A percentile compares a stretch with the other conserved stretches of the same genome.
These are phyloP conservation scores for Catharus ustulatus DNA, from an alignment of 2,797 vertebrate species.

Conservation along the genomic window DNA sequence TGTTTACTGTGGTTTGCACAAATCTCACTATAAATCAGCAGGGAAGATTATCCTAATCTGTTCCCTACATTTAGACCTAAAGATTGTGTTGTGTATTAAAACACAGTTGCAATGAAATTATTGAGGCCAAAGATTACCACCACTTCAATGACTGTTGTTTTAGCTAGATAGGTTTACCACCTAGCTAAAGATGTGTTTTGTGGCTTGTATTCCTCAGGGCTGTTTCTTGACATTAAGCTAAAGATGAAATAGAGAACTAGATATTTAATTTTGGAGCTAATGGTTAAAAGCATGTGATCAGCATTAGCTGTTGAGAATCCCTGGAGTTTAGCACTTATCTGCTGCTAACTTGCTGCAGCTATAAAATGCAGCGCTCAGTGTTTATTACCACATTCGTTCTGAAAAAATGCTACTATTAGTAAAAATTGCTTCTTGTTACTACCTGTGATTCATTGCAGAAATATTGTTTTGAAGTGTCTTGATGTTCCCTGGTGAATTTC, in stretches of 20 bases:
- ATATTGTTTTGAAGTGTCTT: slow-evolving; percentile 4
- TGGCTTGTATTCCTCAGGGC: not conserved
- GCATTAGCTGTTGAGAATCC: not conserved
- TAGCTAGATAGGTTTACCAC: not conserved
- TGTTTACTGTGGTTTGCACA: slow-evolving; percentile 2
- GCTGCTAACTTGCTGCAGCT: not conserved
- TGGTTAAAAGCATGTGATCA: not conserved
- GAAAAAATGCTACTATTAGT: not conserved
- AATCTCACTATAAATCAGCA: not conserved
- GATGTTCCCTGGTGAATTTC: slow-evolving; percentile 35
- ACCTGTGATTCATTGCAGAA: slow-evolving; percentile 31
- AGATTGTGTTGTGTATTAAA: not conserved
- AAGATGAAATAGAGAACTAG: not conserved
- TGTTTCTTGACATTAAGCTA: not conserved
- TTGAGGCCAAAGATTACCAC: not conserved
- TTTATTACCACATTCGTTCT: not conserved
- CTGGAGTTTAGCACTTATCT: not conserved
- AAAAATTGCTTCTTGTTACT: slow-evolving; percentile 23
- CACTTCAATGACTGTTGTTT: not conserved
- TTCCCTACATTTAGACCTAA: not conserved
- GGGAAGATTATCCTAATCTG: slow-evolving; percentile 21
- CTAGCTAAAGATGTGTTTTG: not conserved
- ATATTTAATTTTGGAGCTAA: slow-evolving; percentile 17
- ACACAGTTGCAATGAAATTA: not conserved
- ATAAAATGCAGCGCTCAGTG: not conserved